Conservation (phyloP, 2,113 vertebrate species). For the Oncorhynchus masou region DNA sequence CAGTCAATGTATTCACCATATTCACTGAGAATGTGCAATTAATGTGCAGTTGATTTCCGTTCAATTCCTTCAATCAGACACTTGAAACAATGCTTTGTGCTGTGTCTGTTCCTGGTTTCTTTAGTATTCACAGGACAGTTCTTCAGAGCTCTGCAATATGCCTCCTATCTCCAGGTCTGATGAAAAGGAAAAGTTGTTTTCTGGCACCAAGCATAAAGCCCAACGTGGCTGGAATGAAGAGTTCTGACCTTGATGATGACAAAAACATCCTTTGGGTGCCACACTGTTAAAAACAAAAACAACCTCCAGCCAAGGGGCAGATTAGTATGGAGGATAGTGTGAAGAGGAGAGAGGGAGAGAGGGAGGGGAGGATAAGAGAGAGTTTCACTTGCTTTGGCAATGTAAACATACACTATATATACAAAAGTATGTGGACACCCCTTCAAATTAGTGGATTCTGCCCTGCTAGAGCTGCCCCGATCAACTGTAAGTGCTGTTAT, state of each 20-base stretch:
- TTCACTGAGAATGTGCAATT: slow-evolving; percentile 6
- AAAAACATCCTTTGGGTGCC: slow-evolving; percentile 52
- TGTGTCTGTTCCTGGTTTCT: neutral
- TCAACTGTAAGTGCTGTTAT: no score
- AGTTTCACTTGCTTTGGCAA: neutral
- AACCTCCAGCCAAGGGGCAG: slow-evolving; percentile 41
- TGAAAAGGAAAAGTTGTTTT: slow-evolving; percentile 27
- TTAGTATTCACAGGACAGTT: slow-evolving; percentile 22
- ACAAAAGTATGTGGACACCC: no score
- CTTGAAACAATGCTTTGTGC: slow-evolving; percentile 15
- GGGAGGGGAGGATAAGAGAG: neutral
- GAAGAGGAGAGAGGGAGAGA: slow-evolving; percentile 15
- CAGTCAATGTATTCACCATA: no score
- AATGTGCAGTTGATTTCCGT: neutral
- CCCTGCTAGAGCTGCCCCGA: no score
- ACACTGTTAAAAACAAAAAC: slow-evolving; percentile 50
- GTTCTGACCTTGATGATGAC: slow-evolving; percentile 55
- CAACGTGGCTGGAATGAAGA: slow-evolving; percentile 57
- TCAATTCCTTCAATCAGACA: slow-evolving; percentile 10
- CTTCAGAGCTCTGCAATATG: slow-evolving; percentile 22
- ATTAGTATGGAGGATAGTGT: slow-evolving; percentile 38
- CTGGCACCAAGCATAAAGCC: slow-evolving; percentile 35
- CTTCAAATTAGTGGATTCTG: no score
- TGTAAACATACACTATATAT: no score
- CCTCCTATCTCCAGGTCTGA: slow-evolving; percentile 3